Base-by-base conservation (phyloP, 2,888 invertebrate genomes). In the Crematogaster levior region DNA sequence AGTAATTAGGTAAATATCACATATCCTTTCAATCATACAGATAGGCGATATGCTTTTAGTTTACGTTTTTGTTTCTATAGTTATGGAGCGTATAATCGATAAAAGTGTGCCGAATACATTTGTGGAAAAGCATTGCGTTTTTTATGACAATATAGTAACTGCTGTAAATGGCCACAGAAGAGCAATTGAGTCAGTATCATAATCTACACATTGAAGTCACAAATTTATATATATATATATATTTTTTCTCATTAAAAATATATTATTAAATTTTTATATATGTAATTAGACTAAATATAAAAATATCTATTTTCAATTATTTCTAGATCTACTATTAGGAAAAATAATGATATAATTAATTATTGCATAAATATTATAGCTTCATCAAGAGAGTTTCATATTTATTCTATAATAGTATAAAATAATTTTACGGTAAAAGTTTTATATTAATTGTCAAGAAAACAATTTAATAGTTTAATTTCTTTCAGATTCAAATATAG, bases 111-210 rank as follows among this genome's bases (percentile, higher is more conserved):
- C 66, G 15, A 68, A 68, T 68, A 10, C 51, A 10, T 53, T 53
- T 0, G 18, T 21, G 3, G 40, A 30, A 18, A 77, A 68, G 1
- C 18, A 21, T 68, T 40, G 6, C 5, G 18, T 1, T 18, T 40
- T 40, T 30, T 9, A 77, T 5, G 3, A 53, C 12, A 77, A 68
- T 27, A 37, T 77, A 34, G 18, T 66, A 21, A n/a, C 40, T 21
- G 75, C 68, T 40, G 66, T 77, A 40, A 66, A 77, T n/a, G 12
- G 66, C 24, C 75, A 77, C n/a, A 66, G 75, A 15, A 66, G 53
- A 68, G 75, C 75, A 66, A 68, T 77, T n/a, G 40, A 77, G 75
- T 77, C 15, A 53, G 40, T 68, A 66, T 53, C 12, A n/a, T 65
- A 37, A 48, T 53, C 46, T 65, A 37, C 1, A 56, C 15, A 3